Evolutionary conservation across 2,797 vertebrate genomes (phyloP), one percentile per base, ranked within the genome.

Genomic region (Danio jaintianensis): DNA sequence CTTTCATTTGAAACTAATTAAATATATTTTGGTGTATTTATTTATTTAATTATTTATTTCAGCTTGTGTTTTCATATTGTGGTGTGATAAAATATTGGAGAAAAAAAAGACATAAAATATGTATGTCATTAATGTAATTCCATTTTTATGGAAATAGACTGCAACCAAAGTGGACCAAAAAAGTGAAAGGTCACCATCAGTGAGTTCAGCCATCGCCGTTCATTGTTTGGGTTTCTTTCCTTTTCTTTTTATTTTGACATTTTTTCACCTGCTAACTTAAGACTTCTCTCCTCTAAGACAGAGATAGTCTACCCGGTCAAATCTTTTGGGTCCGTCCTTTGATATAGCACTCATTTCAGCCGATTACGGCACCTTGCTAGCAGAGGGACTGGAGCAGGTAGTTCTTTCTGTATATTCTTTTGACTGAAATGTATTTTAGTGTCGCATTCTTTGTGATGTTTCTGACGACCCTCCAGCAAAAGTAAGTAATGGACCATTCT

Each of bases 291-390:
- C 82, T 91, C 86, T 89, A 91, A 89, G 75, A 92, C 93, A 93
- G 91, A 94, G 92, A 92, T 91, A 86, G 85, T 94, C 92, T 93
- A 93, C 92, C 92, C 90, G 90, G 84, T 94, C 92, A 93, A 94
- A 94, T 89, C 86, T 77, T 88, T 71, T 87, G 89, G 90, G 88
- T 90, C 88, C 90, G 82, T 91, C 91, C 86, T 89, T 91, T 91
- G 91, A 91, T 92, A 90, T 90, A 89, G 89, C 88, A 83, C 87
- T 92, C 91, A 92, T 92, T 92, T 91, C 91, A 90, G 88, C 91
- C 91, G 91, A 89, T 93, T 89, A 89, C 78, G 91, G 84, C 89
- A 91, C 90, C 90, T 91, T 93, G 90, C 86, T 93, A 89, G 89
- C 87, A 88, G 91, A 90, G 88, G 88, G 87, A 83, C 89, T 85